phyloP scores from a whole-genome alignment of 2,888 invertebrate genomes.

The Apamea crenata region DNA sequence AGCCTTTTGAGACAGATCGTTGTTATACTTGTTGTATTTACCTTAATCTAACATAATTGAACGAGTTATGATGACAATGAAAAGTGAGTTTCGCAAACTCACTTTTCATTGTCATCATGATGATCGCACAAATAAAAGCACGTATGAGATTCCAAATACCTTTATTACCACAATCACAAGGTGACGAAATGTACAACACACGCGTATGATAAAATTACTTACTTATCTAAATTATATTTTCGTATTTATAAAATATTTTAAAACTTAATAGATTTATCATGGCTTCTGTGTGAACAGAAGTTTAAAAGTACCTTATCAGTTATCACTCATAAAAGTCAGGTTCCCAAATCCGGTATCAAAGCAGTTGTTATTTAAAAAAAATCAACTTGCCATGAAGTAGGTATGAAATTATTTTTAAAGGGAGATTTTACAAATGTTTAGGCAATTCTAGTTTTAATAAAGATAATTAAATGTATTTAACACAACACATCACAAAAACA shows the following conservation, averaged over 20 bases:
- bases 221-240: conserved; percentile 21
- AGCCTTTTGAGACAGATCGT: conserved; percentile 35
- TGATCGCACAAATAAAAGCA: conserved; percentile 59
- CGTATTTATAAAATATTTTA: conserved; percentile 4
- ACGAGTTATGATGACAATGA: conserved; percentile 35
- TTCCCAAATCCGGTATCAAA: neutral
- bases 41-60: conserved; percentile 7
- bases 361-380: neutral
- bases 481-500: conserved; percentile 30
- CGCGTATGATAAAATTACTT: neutral
- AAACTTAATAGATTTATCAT: conserved; percentile 20
- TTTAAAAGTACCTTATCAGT: neutral
- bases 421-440: neutral
- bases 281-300: conserved; percentile 18
- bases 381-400: neutral
- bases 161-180: conserved; percentile 54
- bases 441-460: neutral
- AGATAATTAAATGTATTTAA: neutral
- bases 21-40: neutral
- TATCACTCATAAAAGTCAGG: neutral
- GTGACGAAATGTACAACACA: conserved; percentile 14
- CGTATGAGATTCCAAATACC: conserved; percentile 40
- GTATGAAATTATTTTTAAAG: neutral
- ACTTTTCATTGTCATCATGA: too few species aligned
- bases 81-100: conserved; percentile 33